Conservation (phyloP, 2,888 invertebrate genomes). For the Calliphora vomitoria region DNA sequence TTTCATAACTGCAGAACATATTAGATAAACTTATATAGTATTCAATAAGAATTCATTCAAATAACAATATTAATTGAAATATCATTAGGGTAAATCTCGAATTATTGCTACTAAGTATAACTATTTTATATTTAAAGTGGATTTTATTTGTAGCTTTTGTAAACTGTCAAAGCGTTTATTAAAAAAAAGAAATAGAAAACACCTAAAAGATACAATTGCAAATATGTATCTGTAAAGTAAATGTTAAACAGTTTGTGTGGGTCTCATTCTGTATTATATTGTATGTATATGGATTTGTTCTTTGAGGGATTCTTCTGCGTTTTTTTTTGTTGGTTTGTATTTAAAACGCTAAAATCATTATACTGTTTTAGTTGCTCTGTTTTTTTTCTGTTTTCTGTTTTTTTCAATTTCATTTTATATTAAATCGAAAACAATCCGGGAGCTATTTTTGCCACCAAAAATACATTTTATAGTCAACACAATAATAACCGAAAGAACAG, state of each 20-base stretch:
- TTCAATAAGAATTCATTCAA: too few species aligned
- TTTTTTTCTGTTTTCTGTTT: constrained; percentile 20
- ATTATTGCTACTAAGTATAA: not conserved
- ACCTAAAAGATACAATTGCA: constrained; percentile 49
- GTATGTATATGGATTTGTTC: constrained; percentile 40
- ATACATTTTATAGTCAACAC: constrained; percentile 80
- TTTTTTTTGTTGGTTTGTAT: constrained; percentile 21
- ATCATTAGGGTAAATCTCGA: not conserved
- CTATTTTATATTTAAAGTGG: not conserved
- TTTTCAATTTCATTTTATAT: constrained; percentile 67
- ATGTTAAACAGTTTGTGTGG: constrained; percentile 10
- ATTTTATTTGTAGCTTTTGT: constrained; percentile 41
- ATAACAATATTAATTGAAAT: too few species aligned
- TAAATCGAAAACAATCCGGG: constrained; percentile 79
- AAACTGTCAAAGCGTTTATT: constrained; percentile 38
- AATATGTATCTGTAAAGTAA: constrained; percentile 28
- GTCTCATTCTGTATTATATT: constrained; percentile 37
- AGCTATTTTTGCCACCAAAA: constrained; percentile 83
- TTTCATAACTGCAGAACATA: too few species aligned
- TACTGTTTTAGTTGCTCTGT: constrained; percentile 59
- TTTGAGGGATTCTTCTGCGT: constrained; percentile 47
- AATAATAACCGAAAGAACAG: constrained; percentile 52
- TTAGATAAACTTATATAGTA: too few species aligned
- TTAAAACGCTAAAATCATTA: constrained; percentile 66
- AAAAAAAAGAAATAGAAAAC: constrained; percentile 19